A percentile compares a stretch with the other conserved stretches of the same genome.
phyloP scores from a whole-genome alignment of 2,113 vertebrate species.

The Esox niger region DNA sequence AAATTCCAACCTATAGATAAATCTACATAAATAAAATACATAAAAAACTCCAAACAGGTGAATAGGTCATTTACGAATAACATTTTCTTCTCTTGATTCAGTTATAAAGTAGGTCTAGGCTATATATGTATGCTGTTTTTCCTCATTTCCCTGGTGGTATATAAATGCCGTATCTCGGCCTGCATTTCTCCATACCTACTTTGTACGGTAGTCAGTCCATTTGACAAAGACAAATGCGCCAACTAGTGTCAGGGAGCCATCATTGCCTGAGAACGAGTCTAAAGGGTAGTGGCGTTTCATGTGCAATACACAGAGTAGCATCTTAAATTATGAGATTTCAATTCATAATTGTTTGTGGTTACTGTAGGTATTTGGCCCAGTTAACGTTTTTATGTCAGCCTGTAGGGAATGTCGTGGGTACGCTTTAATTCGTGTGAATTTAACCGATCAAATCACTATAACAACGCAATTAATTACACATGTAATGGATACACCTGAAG shows the following conservation, averaged over 20 bases:
- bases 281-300: conserved; percentile 58
- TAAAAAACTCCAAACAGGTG: not conserved
- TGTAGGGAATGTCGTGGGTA: not conserved
- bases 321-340: conserved; percentile 21
- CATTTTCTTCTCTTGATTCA: not conserved
- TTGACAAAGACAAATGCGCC: conserved; percentile 77
- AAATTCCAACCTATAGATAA: not conserved
- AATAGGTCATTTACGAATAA: not conserved
- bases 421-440: not conserved
- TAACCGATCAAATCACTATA: not conserved
- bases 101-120: not conserved
- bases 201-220: conserved; percentile 26
- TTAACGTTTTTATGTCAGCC: not conserved
- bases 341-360: conserved; percentile 35
- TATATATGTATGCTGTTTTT: conserved; percentile 22
- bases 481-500: not conserved
- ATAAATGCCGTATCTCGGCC: conserved; percentile 42
- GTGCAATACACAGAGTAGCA: not conserved
- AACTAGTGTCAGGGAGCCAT: conserved; percentile 69
- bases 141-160: conserved; percentile 23
- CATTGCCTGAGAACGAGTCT: conserved; percentile 27
- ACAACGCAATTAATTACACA: not conserved
- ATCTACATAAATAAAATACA: not conserved
- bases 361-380: not conserved
- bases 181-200: conserved; percentile 29